These are phyloP conservation scores for Drosophila insularis DNA, from an alignment of 1,140 invertebrate genomes.

Conservation along the genomic window DNA sequence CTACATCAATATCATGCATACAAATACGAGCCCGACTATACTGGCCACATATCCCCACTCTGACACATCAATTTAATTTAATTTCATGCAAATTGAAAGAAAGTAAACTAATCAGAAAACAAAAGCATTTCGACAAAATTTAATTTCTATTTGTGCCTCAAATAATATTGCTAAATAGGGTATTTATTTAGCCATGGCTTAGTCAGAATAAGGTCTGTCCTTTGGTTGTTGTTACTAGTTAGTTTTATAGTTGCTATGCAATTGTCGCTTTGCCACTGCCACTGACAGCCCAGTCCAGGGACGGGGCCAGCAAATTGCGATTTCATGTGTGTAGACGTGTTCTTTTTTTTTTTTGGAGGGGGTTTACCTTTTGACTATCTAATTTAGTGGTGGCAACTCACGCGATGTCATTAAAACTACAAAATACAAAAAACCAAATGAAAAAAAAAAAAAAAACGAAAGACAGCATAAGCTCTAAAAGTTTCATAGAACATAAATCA, in stretches of 20 bases:
- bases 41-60: too few species aligned
- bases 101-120: too few species aligned
- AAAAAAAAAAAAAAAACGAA: neutral
- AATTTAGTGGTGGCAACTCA: slow-evolving; percentile 20
- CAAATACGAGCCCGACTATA: too few species aligned
- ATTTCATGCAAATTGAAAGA: too few species aligned
- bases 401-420: slow-evolving; percentile 50
- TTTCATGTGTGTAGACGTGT: slow-evolving; percentile 41
- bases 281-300: slow-evolving; percentile 47
- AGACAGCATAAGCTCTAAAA: slow-evolving; percentile 26
- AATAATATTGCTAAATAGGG: neutral
- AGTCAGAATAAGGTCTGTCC: neutral
- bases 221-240: slow-evolving; percentile 4
- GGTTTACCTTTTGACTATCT: slow-evolving; percentile 23
- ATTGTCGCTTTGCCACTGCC: slow-evolving; percentile 65
- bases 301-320: slow-evolving; percentile 46
- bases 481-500: slow-evolving; percentile 27
- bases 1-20: too few species aligned
- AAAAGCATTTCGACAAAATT: too few species aligned
- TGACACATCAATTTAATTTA: too few species aligned
- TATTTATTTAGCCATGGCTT: neutral
- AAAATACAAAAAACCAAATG: neutral
- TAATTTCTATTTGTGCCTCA: too few species aligned
- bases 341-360: neutral
- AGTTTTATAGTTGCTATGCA: slow-evolving; percentile 43